These are phyloP conservation scores for Eumerus sabulonum DNA, from an alignment of 2,888 invertebrate species.

Conservation along the genomic window DNA sequence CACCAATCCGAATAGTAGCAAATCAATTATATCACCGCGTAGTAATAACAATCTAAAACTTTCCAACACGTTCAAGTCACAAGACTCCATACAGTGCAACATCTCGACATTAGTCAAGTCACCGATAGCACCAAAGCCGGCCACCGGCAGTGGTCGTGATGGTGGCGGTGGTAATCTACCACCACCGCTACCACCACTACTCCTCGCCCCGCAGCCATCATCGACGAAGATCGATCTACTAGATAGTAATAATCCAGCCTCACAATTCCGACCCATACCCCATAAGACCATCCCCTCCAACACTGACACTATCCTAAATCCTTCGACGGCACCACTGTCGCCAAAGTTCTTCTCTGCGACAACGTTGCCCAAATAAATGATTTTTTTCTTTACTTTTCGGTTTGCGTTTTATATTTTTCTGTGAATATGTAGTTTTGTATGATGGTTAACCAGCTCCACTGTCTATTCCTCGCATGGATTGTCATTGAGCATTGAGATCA, in stretches of 20 bases:
- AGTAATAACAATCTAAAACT: constrained; percentile 78
- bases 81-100: constrained; percentile 78
- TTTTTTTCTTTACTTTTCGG: constrained; percentile 19
- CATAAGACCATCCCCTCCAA: constrained; percentile 77
- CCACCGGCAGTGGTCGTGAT: constrained; percentile 35
- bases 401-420: constrained; percentile 1
- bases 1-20: constrained; percentile 79
- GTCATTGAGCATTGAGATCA: constrained; percentile 34
- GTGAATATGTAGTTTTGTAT: neutral
- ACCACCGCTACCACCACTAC: constrained; percentile 62
- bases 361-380: constrained; percentile 77
- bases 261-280: constrained; percentile 79
- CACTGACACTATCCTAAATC: constrained; percentile 74
- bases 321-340: constrained; percentile 77
- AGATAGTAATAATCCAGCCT: constrained; percentile 75
- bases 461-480: constrained; percentile 6
- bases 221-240: constrained; percentile 67
- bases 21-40: constrained; percentile 78
- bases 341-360: constrained; percentile 78
- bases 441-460: constrained; percentile 21
- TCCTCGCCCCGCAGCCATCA: constrained; percentile 71
- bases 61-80: constrained; percentile 78
- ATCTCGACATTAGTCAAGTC: constrained; percentile 78
- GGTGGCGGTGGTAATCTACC: constrained; percentile 56
- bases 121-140: constrained; percentile 76